Conservation (phyloP, 2,797 vertebrate species). For the Orestias chungarensis region DNA sequence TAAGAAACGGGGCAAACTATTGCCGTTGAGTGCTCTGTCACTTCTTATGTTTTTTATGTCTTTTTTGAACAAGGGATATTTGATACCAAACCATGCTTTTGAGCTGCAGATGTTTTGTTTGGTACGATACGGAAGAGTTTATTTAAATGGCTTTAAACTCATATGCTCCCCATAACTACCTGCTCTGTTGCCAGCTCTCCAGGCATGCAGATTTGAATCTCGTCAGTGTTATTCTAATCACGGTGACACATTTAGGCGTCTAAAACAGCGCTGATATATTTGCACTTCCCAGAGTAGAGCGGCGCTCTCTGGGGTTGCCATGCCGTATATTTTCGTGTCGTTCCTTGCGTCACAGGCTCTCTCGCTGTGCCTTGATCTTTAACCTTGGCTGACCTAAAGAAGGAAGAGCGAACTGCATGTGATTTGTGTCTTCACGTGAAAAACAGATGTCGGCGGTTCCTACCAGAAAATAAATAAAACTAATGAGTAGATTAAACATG, state of each 20-base stretch:
- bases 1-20: too few species aligned
- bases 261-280: conserved; percentile 27
- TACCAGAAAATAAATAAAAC: not conserved
- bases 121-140: not conserved
- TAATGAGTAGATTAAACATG: not conserved
- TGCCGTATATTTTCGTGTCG: conserved; percentile 24
- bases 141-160: not conserved
- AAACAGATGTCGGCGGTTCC: not conserved
- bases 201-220: conserved; percentile 21
- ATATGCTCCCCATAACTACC: not conserved
- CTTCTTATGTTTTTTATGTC: too few species aligned
- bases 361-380: conserved; percentile 9
- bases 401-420: conserved; percentile 26
- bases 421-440: not conserved
- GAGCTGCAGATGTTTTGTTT: not conserved
- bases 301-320: conserved; percentile 35
- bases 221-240: conserved; percentile 51
- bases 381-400: not conserved
- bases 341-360: not conserved
- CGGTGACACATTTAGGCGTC: conserved; percentile 53
- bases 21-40: too few species aligned
- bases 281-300: conserved; percentile 41
- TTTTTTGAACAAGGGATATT: too few species aligned
- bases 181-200: conserved; percentile 3
- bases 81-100: not conserved